Evolutionary conservation across 2,888 invertebrate genomes (phyloP), one percentile per base, ranked within the genome.

Genomic region (Acrobasis repandana): DNA sequence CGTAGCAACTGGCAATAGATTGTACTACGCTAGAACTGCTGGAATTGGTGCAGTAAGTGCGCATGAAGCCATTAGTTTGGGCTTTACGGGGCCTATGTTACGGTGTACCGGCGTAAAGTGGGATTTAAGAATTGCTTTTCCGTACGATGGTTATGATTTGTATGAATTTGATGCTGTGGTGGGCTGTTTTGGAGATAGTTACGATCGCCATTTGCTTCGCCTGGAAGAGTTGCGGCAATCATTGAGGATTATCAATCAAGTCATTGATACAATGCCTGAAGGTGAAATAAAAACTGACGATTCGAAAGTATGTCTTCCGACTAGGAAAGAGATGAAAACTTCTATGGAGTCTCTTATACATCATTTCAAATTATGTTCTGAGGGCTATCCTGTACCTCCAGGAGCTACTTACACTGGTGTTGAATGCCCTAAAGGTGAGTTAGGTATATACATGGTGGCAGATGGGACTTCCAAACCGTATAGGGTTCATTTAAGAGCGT

Each of bases 331-430:
- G 86, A 98, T 98, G 97, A 98, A 98, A 90, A 94, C 93, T 5
- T 94, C 94, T 9, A 98, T 97, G 97, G 97, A 98, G 83, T 94
- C 96, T 0, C 86, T 97, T 51, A 98, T 98, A 74, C 97, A 98
- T 83, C 97, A 98, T 79, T 97, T 98, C 83, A 98, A 98, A 82
- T 91, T 96, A 63, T 98, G 95, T 80, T 94, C 95, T 1, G 95
- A 96, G 83, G 98, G 97, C 0, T 96, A 95, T 80, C 92, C 93
- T 34, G 97, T 98, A 20, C 97, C 98, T 0, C 96, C 98, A 16
- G 98, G 98, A 0, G 83, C 93, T 2, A 96, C 97, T 0, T 98
- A 97, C 75, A 95, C 95, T 0, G 93, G 95, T 33, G 93, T 95
- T 2, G 98, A 98, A 84, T 95, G 95, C 61, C 98, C 98, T 0